A percentile compares a stretch with the other conserved stretches of the same genome.
Conservation (phyloP, 2,113 vertebrate species). For the Hoplias malabaricus region DNA sequence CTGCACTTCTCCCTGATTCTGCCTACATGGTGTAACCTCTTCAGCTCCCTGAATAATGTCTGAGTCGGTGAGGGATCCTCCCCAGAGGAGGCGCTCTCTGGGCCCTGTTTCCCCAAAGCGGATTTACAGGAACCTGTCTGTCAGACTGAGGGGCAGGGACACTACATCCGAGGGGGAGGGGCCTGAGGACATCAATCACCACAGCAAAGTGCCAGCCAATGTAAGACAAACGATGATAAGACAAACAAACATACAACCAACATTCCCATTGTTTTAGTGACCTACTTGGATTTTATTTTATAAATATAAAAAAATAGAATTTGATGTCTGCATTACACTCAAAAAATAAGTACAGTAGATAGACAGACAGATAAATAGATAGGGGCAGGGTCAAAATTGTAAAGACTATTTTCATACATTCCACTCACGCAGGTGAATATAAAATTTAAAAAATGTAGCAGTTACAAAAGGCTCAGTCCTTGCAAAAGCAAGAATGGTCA, state of each 20-base stretch:
- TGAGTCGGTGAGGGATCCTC: conserved; percentile 60
- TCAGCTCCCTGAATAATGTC: conserved; percentile 34
- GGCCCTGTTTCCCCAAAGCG: conserved; percentile 75
- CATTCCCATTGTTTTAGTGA: no score
- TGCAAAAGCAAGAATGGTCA: no score
- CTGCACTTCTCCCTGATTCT: neutral
- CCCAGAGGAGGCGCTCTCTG: conserved; percentile 69
- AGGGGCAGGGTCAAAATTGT: no score
- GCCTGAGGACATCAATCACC: conserved; percentile 38
- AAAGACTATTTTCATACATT: no score
- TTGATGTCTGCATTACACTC: no score
- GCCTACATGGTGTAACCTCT: neutral
- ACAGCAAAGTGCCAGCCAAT: conserved; percentile 58
- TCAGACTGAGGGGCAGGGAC: conserved; percentile 68
- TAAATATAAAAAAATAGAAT: no score
- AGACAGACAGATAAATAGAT: no score
- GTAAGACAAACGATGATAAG: conserved; percentile 55
- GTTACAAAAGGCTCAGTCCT: no score
- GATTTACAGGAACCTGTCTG: conserved; percentile 75
- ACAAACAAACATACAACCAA: neutral
- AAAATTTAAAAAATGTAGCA: no score
- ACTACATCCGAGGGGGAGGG: conserved; percentile 46
- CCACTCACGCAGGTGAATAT: no score
- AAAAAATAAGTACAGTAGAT: no score
- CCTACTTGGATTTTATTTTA: no score